phyloP scores from a whole-genome alignment of 2,797 vertebrate genomes.

The Tachyglossus aculeatus region DNA sequence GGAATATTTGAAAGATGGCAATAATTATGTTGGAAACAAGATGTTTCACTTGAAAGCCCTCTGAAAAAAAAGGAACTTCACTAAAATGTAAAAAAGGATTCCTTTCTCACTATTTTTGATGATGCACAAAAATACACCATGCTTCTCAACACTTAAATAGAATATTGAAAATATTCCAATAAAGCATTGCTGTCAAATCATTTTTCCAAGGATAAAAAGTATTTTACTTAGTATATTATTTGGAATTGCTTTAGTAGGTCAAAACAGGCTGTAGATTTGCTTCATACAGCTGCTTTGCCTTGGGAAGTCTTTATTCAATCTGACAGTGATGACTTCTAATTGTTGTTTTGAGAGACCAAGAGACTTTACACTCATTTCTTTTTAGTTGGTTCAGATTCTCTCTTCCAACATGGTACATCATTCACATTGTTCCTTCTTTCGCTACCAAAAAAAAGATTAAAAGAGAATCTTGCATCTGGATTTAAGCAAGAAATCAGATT shows the following conservation, averaged over 20 bases:
- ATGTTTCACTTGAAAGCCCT: slow-evolving; percentile 22
- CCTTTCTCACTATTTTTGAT: slow-evolving; percentile 25
- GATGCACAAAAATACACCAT: slow-evolving; percentile 43
- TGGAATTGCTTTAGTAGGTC: slow-evolving; percentile 17
- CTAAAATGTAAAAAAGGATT: slow-evolving; percentile 52
- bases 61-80: slow-evolving; percentile 3
- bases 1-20: slow-evolving; percentile 43
- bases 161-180: slow-evolving; percentile 55
- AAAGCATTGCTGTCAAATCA: slow-evolving; percentile 24
- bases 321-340: slow-evolving; percentile 41
- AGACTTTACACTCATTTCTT: slow-evolving; percentile 9
- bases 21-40: slow-evolving; percentile 31
- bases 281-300: slow-evolving; percentile 33
- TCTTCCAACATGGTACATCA: neutral
- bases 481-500: no score
- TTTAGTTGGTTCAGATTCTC: slow-evolving; percentile 23
- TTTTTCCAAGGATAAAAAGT: slow-evolving; percentile 19
- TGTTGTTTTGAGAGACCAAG: slow-evolving; percentile 40
- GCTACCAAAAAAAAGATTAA: neutral
- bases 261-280: slow-evolving; percentile 20
- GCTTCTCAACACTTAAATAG: slow-evolving; percentile 56
- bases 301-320: neutral
- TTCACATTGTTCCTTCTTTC: neutral
- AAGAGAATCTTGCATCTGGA: no score
- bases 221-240: slow-evolving; percentile 23